A percentile compares a stretch with the other conserved stretches of the same genome.
Evolutionary conservation across 1,140 invertebrate species (phyloP).

Genomic region (Orius laevigatus): DNA sequence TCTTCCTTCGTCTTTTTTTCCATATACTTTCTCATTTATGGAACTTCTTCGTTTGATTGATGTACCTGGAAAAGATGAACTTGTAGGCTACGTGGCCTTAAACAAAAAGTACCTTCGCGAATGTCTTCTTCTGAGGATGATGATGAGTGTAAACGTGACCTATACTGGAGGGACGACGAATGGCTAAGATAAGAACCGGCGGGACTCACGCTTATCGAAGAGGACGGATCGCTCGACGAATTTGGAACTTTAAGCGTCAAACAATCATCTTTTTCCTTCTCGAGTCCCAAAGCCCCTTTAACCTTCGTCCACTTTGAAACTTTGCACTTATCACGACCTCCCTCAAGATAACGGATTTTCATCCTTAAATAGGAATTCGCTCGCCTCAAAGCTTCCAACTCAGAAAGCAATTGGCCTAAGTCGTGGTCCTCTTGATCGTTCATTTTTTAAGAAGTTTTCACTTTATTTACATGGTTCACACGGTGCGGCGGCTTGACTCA

Average conservation of each 20-base stretch:
- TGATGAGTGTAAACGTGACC: constrained; percentile 30
- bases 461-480: too few species aligned
- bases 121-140: constrained; percentile 31
- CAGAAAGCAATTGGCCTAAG: too few species aligned
- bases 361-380: too few species aligned
- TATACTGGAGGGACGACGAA: constrained; percentile 26
- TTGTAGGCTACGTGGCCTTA: not conserved
- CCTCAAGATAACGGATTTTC: constrained; percentile 23
- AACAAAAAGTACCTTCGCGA: constrained; percentile 2
- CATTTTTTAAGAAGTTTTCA: too few species aligned
- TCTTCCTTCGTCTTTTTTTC: constrained; percentile 21
- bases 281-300: constrained; percentile 64
- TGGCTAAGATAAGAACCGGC: constrained; percentile 32
- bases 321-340: constrained; percentile 29
- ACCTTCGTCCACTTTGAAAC: constrained; percentile 69
- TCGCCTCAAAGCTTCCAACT: too few species aligned
- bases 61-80: not conserved
- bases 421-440: too few species aligned
- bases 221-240: constrained; percentile 20
- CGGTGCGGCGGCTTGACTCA: too few species aligned
- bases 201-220: constrained; percentile 28
- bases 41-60: not conserved
- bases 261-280: constrained; percentile 33
- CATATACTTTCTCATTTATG: too few species aligned
- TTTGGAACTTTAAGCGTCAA: constrained; percentile 31